phyloP scores from a whole-genome alignment of 2,888 invertebrate species.

The Bombyx huttoni region DNA sequence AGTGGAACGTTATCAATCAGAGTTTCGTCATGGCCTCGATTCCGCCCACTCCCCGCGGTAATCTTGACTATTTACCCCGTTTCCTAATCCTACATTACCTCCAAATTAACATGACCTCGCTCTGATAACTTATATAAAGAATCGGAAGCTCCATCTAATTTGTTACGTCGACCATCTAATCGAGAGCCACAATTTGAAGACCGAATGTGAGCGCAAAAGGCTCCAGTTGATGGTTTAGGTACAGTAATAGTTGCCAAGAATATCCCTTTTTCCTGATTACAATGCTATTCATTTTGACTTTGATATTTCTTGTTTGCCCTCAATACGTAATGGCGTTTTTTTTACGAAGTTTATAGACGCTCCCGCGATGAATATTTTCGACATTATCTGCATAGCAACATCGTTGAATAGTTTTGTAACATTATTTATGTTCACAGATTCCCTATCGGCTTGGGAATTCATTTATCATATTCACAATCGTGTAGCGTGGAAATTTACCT shows the following conservation, averaged over 20 bases:
- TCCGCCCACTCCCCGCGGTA: slow-evolving; percentile 51
- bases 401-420: slow-evolving; percentile 11
- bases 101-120: slow-evolving; percentile 24
- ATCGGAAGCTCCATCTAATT: slow-evolving; percentile 14
- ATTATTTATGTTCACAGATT: slow-evolving; percentile 7
- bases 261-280: slow-evolving; percentile 28
- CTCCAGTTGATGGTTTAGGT: slow-evolving; percentile 14
- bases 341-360: slow-evolving; percentile 15
- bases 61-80: slow-evolving; percentile 58
- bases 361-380: slow-evolving; percentile 14
- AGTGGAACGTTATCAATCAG: slow-evolving; percentile 56
- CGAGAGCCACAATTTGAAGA: slow-evolving; percentile 11
- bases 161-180: slow-evolving; percentile 12
- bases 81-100: slow-evolving; percentile 44
- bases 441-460: slow-evolving; percentile 17
- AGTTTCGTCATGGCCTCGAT: slow-evolving; percentile 61
- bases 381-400: slow-evolving; percentile 19
- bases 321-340: slow-evolving; percentile 17
- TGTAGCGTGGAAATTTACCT: background rate
- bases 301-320: slow-evolving; percentile 25
- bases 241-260: slow-evolving; percentile 26
- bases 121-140: slow-evolving; percentile 5
- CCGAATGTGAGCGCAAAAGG: slow-evolving; percentile 6
- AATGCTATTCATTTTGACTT: slow-evolving; percentile 23
- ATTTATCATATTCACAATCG: slow-evolving; percentile 10